Percentiles rank a stretch among this genome's conserved stretches.
Evolutionary conservation across 1,140 invertebrate genomes (phyloP).

Genomic region (Meteorus sp.): DNA sequence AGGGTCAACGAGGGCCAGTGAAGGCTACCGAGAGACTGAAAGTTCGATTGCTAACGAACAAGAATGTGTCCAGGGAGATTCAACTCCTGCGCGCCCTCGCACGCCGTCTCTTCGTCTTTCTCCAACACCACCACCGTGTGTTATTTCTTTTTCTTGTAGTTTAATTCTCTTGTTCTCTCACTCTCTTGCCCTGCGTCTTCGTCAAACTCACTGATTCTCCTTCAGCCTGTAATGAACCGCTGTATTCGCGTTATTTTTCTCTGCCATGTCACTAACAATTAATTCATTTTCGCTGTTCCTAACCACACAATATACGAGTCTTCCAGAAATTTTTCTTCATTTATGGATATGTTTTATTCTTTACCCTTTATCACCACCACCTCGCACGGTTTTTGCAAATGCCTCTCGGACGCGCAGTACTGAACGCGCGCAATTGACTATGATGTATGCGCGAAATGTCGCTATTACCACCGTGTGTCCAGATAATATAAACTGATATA

Average conservation of each 20-base stretch:
- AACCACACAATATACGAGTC: too few species aligned
- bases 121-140: neutral
- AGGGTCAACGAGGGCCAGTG: too few species aligned
- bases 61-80: slow-evolving; percentile 13
- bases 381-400: neutral
- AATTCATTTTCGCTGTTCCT: too few species aligned
- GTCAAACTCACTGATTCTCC: too few species aligned
- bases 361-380: slow-evolving; percentile 25
- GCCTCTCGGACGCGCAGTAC: neutral
- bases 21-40: too few species aligned
- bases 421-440: neutral
- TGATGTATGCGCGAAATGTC: neutral
- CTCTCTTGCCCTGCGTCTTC: too few species aligned
- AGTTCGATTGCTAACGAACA: slow-evolving; percentile 13
- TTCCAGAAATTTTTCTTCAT: too few species aligned
- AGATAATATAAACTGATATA: neutral
- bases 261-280: too few species aligned
- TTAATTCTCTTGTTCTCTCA: neutral
- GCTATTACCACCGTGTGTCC: neutral
- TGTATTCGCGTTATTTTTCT: too few species aligned
- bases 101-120: slow-evolving; percentile 2
- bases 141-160: neutral
- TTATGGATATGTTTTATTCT: too few species aligned
- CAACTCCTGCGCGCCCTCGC: slow-evolving; percentile 21
- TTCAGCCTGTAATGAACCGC: too few species aligned